Evolutionary conservation across 2,888 invertebrate genomes (phyloP), one percentile per base, ranked within the genome.

Genomic region (Drosophila algonquin): DNA sequence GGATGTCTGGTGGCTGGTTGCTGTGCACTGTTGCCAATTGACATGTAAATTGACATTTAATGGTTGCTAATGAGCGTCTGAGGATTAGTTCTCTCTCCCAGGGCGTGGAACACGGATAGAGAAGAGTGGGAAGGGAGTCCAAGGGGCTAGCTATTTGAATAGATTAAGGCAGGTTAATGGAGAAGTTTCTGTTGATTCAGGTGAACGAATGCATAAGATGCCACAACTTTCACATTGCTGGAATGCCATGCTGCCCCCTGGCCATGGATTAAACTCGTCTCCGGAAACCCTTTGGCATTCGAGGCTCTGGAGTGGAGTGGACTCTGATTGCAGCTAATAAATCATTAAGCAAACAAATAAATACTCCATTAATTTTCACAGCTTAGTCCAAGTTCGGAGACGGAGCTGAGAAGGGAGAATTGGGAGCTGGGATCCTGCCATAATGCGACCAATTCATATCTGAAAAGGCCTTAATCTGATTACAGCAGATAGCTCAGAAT

Each of bases 21-120:
- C 75, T 65, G 68, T 70, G 63, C 74, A 72, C 77, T 72, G 63
- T 73, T 73, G 79, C 80, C 81, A 77, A 87, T 86, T 90, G 90
- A 91, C 90, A 91, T 91, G 90, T 89, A 90, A 90, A 91, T 91
- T 90, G 90, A 83, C 89, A 89, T 91, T 90, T 90, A 90, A 91
- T 91, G 83, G 87, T 63, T 85, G 84, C 84, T 85, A 85, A 85
- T 85, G 85, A 86, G 84, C 84, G 85, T 84, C 84, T 84, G 75
- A 81, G 83, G 83, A 83, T 83, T 85, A 82, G 81, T 73, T 80
- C 61, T 40, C 64, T 55, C 53, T 50, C 50, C 16, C 30, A 45
- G 27, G 50, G 21, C 14, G 62, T 35, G 63, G 54, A 40, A 45
- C 51, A 30, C 7, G n/a, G 2, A 14, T 7, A 7, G 40, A 40